Percentiles rank a stretch among this genome's conserved stretches.
Evolutionary conservation across 2,113 vertebrate species (phyloP).

Genomic region (Hydrochoerus hydrochaeris): DNA sequence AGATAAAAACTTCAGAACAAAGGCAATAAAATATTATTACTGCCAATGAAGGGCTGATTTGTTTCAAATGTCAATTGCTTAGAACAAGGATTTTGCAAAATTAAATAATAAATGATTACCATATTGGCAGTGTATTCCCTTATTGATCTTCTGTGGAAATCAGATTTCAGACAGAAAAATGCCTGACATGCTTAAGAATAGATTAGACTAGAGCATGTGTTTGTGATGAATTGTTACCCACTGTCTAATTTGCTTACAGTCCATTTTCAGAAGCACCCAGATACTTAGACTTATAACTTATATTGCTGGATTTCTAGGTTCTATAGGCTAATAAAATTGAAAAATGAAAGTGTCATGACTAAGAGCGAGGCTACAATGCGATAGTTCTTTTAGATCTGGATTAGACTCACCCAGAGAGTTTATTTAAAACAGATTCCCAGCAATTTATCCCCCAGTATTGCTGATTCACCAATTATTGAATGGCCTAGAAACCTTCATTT

Average conservation of each 20-base stretch:
- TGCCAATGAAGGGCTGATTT: constrained; percentile 67
- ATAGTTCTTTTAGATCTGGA: neutral
- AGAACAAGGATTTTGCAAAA: constrained; percentile 66
- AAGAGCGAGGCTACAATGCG: neutral
- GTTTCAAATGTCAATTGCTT: constrained; percentile 68
- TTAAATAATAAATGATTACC: constrained; percentile 65
- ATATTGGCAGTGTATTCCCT: constrained; percentile 48
- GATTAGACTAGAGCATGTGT: constrained; percentile 23
- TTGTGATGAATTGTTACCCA: constrained; percentile 55
- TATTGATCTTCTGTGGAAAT: constrained; percentile 74
- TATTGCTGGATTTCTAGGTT: constrained; percentile 55
- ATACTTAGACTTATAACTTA: constrained; percentile 42
- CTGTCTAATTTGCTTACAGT: constrained; percentile 52
- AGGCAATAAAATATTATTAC: constrained; percentile 58
- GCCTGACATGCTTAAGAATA: neutral
- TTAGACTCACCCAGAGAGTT: neutral
- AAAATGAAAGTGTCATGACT: constrained; percentile 43
- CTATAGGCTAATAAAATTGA: constrained; percentile 48
- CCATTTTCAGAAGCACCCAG: constrained; percentile 55
- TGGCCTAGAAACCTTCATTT: neutral
- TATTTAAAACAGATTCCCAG: constrained; percentile 52
- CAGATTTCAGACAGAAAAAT: constrained; percentile 58
- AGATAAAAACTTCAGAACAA: constrained; percentile 61
- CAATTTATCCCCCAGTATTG: neutral
- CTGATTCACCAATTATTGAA: neutral